These are phyloP conservation scores for Archips xylosteana DNA, from an alignment of 2,888 invertebrate genomes.

Conservation along the genomic window DNA sequence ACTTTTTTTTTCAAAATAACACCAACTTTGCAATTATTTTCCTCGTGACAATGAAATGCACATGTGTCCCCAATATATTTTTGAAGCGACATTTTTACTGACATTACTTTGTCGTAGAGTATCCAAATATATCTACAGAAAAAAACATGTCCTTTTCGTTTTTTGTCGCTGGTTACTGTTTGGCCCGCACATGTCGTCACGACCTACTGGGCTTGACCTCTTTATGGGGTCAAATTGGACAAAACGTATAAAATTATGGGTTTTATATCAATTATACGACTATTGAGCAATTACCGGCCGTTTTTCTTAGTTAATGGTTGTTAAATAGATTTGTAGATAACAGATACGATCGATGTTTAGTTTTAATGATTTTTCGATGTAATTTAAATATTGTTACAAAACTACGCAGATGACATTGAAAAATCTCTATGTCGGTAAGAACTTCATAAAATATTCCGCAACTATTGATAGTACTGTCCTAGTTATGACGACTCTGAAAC, in stretches of 20 bases:
- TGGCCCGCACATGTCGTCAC: slow-evolving; percentile 62
- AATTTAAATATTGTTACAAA: neutral
- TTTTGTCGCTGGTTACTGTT: slow-evolving; percentile 44
- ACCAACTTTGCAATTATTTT: too few species aligned
- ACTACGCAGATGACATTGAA: neutral
- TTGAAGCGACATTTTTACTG: too few species aligned
- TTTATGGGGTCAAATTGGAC: slow-evolving; percentile 67
- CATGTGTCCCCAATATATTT: too few species aligned
- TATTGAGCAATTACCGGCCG: slow-evolving; percentile 43
- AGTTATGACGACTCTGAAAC: too few species aligned
- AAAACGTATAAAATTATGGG: slow-evolving; percentile 49
- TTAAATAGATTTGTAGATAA: slow-evolving; percentile 7
- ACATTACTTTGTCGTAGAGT: neutral
- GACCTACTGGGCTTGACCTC: slow-evolving; percentile 65
- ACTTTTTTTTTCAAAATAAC: too few species aligned
- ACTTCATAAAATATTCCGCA: too few species aligned
- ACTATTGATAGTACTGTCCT: too few species aligned
- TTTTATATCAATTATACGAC: slow-evolving; percentile 50
- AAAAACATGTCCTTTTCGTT: slow-evolving; percentile 1
- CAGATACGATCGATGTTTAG: neutral
- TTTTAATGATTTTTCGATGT: neutral
- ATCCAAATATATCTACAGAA: neutral
- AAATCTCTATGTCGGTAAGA: too few species aligned
- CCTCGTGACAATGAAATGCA: too few species aligned
- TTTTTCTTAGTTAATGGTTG: slow-evolving; percentile 39